Evolutionary conservation across 1,140 invertebrate species (phyloP).

Genomic region (Meloidogyne hapla): DNA sequence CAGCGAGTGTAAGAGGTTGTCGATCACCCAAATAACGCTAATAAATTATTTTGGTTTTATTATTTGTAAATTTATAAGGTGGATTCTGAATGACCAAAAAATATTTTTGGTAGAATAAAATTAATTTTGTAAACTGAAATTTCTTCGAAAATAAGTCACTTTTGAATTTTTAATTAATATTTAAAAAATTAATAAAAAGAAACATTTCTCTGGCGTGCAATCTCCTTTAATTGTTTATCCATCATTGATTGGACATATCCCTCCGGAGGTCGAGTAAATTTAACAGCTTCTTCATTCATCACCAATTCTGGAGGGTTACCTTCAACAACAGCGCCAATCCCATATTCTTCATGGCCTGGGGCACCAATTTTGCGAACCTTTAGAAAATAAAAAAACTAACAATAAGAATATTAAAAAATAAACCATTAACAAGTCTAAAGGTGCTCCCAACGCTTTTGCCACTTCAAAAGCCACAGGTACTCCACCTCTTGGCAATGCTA

Average conservation of each 20-base stretch:
- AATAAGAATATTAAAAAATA: neutral
- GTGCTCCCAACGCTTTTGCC: conserved; percentile 23
- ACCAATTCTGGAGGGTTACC: conserved; percentile 24
- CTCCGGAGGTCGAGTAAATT: conserved; percentile 1
- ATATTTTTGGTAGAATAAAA: neutral
- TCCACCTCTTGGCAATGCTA: conserved; percentile 30
- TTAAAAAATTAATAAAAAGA: neutral
- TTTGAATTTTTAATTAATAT: neutral
- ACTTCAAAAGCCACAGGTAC: conserved; percentile 30
- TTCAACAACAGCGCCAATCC: conserved; percentile 30
- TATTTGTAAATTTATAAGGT: no score
- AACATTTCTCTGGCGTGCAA: conserved; percentile 15
- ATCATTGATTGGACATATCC: conserved; percentile 13
- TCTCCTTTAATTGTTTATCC: conserved; percentile 23
- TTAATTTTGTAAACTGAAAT: no score
- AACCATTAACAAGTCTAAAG: conserved; percentile 30
- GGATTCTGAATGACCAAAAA: no score
- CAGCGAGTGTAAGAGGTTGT: conserved; percentile 12
- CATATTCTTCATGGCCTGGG: conserved; percentile 32
- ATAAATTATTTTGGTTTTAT: neutral
- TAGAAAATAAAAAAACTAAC: neutral
- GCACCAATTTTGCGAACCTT: conserved; percentile 30
- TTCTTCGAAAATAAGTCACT: no score
- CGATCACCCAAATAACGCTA: conserved; percentile 26
- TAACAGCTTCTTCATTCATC: conserved; percentile 14